Base-by-base conservation (phyloP, 2,113 vertebrate species). In the Hymenochirus boettgeri region DNA sequence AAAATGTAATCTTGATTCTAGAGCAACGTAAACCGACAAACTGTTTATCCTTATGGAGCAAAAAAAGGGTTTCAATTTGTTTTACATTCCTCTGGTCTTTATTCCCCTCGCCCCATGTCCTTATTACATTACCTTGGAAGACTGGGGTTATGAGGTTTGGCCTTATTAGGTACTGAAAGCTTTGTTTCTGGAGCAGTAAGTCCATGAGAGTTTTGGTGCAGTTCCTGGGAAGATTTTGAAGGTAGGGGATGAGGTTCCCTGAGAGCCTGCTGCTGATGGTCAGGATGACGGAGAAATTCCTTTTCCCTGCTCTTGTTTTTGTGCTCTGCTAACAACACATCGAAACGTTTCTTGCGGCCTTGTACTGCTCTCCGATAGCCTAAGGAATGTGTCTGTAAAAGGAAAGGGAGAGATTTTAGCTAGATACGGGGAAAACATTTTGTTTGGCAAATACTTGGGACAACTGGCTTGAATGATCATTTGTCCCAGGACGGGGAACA, bases 371-470 rank as follows among this genome's bases (percentile, higher is more conserved):
- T 92, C 85, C 96, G 92, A 85, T 98, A 95, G 89, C 91, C 94
- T 92, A 99, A 93, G 93, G 96, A 97, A 98, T 99, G 96, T 93
- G 96, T 96, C 96, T 99, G 82, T 11, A 78, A 64, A 79, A 25
- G 26, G 74, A 72, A 11, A 48, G 46, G 2, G 7, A 48, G 15
- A 42, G 39, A 42, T 35, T 7, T n/a, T n/a, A n/a, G n/a, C n/a
- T n/a, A n/a, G n/a, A n/a, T n/a, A n/a, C n/a, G n/a, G n/a, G n/a
- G n/a, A n/a, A n/a, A n/a, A n/a, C n/a, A n/a, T n/a, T n/a, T n/a
- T n/a, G n/a, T n/a, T n/a, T n/a, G n/a, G n/a, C n/a, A n/a, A n/a
- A n/a, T n/a, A n/a, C n/a, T n/a, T n/a, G n/a, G n/a, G n/a, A n/a
- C n/a, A n/a, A n/a, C n/a, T n/a, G n/a, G n/a, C n/a, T n/a, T n/a